phyloP scores from a whole-genome alignment of 2,888 invertebrate genomes.

The Chesias legatella region DNA sequence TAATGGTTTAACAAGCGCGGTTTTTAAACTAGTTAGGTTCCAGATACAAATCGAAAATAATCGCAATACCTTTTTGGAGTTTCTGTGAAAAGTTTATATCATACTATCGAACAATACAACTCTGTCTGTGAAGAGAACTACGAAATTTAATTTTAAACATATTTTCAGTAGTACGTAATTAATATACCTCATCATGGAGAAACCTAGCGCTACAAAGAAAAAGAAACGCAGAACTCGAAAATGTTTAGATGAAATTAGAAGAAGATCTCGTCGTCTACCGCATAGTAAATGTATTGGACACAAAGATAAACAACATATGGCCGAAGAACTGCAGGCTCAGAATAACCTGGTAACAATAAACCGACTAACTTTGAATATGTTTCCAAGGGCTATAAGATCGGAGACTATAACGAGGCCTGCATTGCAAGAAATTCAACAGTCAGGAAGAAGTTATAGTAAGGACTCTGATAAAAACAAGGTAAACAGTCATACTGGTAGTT shows the following conservation, averaged over 20 bases:
- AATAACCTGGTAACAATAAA: slow-evolving; percentile 43
- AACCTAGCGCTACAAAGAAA: slow-evolving; percentile 4
- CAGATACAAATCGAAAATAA: too few relatives aligned
- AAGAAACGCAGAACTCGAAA: slow-evolving; percentile 63
- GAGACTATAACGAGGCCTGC: slow-evolving; percentile 58
- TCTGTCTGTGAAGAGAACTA: too few relatives aligned
- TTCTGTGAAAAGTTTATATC: too few relatives aligned
- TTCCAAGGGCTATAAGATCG: slow-evolving; percentile 58
- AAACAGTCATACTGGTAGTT: not conserved
- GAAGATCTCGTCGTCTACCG: slow-evolving; percentile 39
- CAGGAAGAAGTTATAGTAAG: slow-evolving; percentile 22
- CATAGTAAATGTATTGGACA: slow-evolving; percentile 2
- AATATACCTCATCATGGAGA: slow-evolving; percentile 2
- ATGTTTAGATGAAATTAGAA: slow-evolving; percentile 60
- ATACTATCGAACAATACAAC: too few relatives aligned
- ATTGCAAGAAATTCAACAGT: slow-evolving; percentile 38
- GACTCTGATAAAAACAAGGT: slow-evolving; percentile 22
- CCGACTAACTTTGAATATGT: slow-evolving; percentile 54
- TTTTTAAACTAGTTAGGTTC: too few relatives aligned
- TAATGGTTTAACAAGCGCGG: too few relatives aligned
- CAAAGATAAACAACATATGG: slow-evolving; percentile 23
- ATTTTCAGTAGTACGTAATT: too few relatives aligned
- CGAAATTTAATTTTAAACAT: too few relatives aligned
- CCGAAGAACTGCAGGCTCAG: not conserved
- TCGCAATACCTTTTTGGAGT: too few relatives aligned